phyloP scores from a whole-genome alignment of 2,113 vertebrate species.

The Arizona elegans region DNA sequence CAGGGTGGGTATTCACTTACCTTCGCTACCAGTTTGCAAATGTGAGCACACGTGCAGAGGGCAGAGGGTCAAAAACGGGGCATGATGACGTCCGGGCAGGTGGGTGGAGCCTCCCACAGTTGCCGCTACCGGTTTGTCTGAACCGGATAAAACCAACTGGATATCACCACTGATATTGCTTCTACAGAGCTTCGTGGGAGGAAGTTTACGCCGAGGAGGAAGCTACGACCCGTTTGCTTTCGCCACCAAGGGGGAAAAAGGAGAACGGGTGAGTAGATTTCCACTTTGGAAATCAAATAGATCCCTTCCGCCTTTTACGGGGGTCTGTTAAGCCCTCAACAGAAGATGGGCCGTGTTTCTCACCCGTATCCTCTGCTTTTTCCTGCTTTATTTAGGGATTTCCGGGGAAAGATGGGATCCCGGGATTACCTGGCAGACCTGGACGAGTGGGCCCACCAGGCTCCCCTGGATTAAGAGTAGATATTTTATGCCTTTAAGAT shows the following conservation, averaged over 20 bases:
- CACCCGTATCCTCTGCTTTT: background rate
- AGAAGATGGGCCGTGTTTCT: background rate
- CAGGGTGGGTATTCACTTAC: too few species aligned
- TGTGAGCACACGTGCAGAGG: too few species aligned
- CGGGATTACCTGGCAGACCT: slow-evolving; percentile 83
- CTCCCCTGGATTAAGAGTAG: slow-evolving; percentile 77
- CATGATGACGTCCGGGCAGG: too few species aligned
- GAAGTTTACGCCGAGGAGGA: slow-evolving; percentile 56
- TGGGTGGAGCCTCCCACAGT: too few species aligned
- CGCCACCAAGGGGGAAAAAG: slow-evolving; percentile 79
- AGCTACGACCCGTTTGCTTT: slow-evolving; percentile 70
- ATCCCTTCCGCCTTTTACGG: background rate
- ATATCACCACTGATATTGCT: background rate
- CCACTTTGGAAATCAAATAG: background rate
- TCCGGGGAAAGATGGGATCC: slow-evolving; percentile 82
- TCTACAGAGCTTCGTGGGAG: slow-evolving; percentile 47
- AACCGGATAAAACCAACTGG: too few species aligned
- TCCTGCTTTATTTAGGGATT: slow-evolving; percentile 69
- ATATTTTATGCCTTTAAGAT: background rate
- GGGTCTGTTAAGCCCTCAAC: background rate
- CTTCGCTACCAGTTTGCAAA: too few species aligned
- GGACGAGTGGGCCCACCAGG: slow-evolving; percentile 82
- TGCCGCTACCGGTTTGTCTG: too few species aligned
- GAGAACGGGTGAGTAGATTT: slow-evolving; percentile 77
- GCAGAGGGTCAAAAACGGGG: too few species aligned